Evolutionary conservation across 2,797 vertebrate genomes (phyloP).

Genomic region (Astyanax mexicanus): DNA sequence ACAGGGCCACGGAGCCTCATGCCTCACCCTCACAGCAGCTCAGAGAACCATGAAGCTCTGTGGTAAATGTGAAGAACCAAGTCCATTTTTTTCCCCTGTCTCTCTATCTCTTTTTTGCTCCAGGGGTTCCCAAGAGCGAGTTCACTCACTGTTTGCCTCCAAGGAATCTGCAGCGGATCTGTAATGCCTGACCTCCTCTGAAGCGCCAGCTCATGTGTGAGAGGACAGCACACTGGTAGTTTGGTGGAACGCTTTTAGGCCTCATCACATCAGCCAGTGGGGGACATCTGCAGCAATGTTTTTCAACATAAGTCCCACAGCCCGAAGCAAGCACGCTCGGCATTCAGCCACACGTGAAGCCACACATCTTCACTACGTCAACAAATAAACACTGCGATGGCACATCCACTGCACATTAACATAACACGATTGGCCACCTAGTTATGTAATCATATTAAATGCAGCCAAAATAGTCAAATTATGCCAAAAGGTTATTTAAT

Average conservation of each 20-base stretch:
- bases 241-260: conserved; percentile 36
- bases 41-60: not conserved
- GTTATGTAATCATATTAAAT: too few relatives aligned
- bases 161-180: conserved; percentile 41
- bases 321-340: not conserved
- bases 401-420: too few relatives aligned
- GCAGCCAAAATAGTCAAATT: too few relatives aligned
- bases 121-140: conserved; percentile 45
- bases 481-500: too few relatives aligned
- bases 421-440: too few relatives aligned
- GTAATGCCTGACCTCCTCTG: conserved; percentile 48
- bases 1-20: conserved; percentile 37
- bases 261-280: conserved; percentile 29
- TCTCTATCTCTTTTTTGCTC: conserved; percentile 29
- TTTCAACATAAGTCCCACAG: not conserved
- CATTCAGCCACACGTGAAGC: not conserved
- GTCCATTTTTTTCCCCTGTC: not conserved
- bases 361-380: not conserved
- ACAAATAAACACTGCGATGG: not conserved
- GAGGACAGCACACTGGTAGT: conserved; percentile 34
- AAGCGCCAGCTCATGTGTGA: conserved; percentile 36
- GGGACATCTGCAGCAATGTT: conserved; percentile 12
- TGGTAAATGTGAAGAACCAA: not conserved
- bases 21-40: not conserved
- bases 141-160: conserved; percentile 47